Evolutionary conservation across 2,797 vertebrate genomes (phyloP).

Genomic region (Graptemys geographica): DNA sequence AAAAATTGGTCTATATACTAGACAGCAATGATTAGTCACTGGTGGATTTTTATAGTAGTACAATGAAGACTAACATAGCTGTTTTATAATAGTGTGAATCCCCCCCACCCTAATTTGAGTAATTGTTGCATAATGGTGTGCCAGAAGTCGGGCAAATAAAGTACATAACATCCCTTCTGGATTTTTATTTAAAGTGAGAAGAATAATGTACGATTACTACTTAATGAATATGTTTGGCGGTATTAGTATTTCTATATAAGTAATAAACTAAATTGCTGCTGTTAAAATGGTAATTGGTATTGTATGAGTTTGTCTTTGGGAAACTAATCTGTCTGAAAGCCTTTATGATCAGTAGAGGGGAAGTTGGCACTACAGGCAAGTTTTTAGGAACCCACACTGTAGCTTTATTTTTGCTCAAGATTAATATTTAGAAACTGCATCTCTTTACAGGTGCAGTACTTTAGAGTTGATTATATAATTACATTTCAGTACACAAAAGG

Average conservation of each 20-base stretch:
- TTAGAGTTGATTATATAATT: background rate
- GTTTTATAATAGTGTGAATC: background rate
- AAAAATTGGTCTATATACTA: background rate
- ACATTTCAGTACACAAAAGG: background rate
- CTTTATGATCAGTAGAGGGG: constrained; percentile 33
- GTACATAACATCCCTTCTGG: background rate
- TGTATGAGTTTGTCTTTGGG: background rate
- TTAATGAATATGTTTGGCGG: background rate
- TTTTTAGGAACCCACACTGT: background rate
- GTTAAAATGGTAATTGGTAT: constrained; percentile 29
- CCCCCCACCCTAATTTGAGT: background rate
- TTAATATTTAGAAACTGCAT: constrained; percentile 7
- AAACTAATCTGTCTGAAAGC: constrained; percentile 25
- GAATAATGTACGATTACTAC: constrained; percentile 1
- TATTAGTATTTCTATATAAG: constrained; percentile 14
- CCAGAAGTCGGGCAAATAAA: background rate
- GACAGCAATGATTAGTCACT: background rate
- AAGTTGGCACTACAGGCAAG: background rate
- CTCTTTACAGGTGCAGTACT: background rate
- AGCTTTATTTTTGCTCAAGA: constrained; percentile 6
- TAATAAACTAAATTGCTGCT: constrained; percentile 24
- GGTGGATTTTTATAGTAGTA: background rate
- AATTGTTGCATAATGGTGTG: constrained; percentile 14
- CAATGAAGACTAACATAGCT: background rate
- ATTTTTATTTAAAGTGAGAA: background rate